phyloP scores from a whole-genome alignment of 2,797 vertebrate species.

The Aldrovandia affinis region DNA sequence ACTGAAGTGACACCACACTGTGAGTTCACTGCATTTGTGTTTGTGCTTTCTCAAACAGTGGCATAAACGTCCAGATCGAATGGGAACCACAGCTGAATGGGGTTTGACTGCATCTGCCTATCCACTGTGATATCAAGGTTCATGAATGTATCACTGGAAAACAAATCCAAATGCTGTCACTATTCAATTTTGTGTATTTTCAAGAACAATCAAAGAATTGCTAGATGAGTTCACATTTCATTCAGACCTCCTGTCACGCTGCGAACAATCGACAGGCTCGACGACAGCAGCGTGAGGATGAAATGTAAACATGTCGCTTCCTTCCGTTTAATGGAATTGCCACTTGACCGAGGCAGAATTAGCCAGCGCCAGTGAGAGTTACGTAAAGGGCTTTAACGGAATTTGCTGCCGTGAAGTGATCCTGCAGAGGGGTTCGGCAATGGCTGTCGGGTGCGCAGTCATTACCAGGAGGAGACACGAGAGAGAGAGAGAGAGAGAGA shows the following conservation, averaged over 20 bases:
- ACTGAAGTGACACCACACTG: background rate
- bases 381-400: constrained; percentile 21
- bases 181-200: background rate
- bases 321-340: constrained; percentile 14
- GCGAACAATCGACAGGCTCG: background rate
- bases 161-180: background rate
- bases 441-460: constrained; percentile 5
- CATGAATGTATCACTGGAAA: background rate
- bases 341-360: constrained; percentile 28
- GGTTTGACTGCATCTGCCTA: background rate
- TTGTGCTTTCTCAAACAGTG: background rate
- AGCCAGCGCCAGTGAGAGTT: constrained; percentile 21
- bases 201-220: background rate
- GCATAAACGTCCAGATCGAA: background rate
- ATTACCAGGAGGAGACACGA: constrained; percentile 1
- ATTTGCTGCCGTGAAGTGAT: constrained; percentile 15
- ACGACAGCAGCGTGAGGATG: constrained; percentile 7
- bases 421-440: background rate
- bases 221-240: background rate
- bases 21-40: background rate
- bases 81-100: background rate
- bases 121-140: background rate
- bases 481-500: too few species aligned
- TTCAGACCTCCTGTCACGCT: background rate
- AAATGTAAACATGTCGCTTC: constrained; percentile 14